Conservation (phyloP, 1,140 invertebrate species). For the Sipha flava region DNA sequence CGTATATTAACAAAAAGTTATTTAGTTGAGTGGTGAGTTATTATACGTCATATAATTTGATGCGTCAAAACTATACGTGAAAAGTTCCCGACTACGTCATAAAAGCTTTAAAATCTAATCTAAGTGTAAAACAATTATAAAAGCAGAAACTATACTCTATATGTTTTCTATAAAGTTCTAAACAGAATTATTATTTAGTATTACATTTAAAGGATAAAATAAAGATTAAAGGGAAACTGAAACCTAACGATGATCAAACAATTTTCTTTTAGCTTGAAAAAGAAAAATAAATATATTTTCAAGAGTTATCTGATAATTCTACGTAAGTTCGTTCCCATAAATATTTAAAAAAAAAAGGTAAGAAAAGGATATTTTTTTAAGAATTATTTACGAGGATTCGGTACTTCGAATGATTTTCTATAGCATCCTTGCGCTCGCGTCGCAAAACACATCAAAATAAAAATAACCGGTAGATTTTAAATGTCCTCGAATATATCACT, state of each 20-base stretch:
- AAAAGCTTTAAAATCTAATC: no score
- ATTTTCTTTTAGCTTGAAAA: neutral
- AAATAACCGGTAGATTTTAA: neutral
- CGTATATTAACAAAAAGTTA: no score
- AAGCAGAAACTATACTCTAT: no score
- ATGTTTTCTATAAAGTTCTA: no score
- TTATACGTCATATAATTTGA: no score
- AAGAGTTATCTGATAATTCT: neutral
- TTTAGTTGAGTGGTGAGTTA: no score
- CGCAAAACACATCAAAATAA: neutral
- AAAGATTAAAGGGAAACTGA: no score
- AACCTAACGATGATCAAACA: neutral
- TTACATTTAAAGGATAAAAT: no score
- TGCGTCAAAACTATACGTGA: no score
- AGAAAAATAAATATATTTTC: neutral
- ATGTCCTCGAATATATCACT: neutral
- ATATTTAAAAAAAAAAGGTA: neutral
- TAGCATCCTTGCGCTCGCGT: neutral
- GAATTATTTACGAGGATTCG: neutral
- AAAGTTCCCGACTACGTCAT: no score
- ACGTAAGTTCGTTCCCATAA: neutral
- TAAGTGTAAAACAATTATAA: no score
- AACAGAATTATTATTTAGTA: no score
- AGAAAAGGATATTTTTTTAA: neutral
- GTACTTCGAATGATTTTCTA: neutral